Conservation (phyloP, 2,113 vertebrate genomes). For the Leptosomus discolor region DNA sequence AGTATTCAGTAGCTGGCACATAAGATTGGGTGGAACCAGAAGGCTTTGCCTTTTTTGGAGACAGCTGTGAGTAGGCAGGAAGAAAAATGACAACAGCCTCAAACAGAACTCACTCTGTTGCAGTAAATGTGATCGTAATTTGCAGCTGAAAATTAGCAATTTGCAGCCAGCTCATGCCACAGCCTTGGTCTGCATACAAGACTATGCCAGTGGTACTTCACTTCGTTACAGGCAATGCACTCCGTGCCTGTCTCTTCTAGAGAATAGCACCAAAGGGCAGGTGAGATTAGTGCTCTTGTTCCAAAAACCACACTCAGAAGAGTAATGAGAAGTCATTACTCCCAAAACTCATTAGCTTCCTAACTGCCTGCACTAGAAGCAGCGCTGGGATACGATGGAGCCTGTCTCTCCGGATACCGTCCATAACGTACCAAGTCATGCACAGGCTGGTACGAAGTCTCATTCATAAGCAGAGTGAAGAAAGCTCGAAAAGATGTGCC, state of each 20-base stretch:
- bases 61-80: not conserved
- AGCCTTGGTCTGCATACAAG: not conserved
- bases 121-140: not conserved
- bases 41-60: not conserved
- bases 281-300: not conserved
- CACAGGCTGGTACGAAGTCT: not conserved
- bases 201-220: not conserved
- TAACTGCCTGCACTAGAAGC: not conserved
- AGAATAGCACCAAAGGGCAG: not conserved
- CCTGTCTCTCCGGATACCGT: not conserved
- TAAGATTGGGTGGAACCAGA: not conserved
- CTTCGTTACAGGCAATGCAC: not conserved
- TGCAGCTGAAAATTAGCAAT: not conserved
- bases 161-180: not conserved
- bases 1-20: not conserved
- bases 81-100: not conserved
- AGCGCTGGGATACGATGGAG: rapidly evolving
- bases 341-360: not conserved
- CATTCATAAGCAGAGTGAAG: not conserved
- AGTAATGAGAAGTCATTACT: not conserved
- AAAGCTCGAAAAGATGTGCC: not conserved
- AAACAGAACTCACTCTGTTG: not conserved
- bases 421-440: rapidly evolving
- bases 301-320: not conserved
- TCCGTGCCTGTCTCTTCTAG: not conserved